Base-by-base conservation (phyloP, 2,888 invertebrate genomes). In the Lithophane socia region DNA sequence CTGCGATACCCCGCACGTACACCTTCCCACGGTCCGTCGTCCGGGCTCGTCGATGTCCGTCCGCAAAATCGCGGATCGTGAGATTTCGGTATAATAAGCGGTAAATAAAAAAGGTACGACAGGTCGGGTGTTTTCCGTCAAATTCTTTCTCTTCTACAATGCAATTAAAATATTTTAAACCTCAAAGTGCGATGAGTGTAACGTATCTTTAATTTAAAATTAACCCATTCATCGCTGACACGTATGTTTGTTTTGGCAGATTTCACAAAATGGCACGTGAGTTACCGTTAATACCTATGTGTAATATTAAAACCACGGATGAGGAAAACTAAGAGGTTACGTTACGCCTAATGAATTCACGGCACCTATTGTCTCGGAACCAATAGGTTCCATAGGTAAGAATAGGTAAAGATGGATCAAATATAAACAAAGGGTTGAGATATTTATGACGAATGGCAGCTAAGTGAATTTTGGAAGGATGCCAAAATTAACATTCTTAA, bases 221-320 rank as follows among this genome's bases (percentile, higher is more conserved):
- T 29, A 81, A 61, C 49, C 66, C 72, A 80, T 80, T 78, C 60
- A 78, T n/a, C 9, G 49, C 65, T 61, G 66, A 80, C 71, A 72
- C 49, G 66, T 37, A 52, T 66, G 49, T 83, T 80, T 60, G 58
- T 83, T 83, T 80, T 80, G 80, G 80, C 80, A 83, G 65, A 72
- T 37, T 78, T 66, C 78, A 60, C 78, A 21, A 71, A 83, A 56
- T 52, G 37, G 60, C 80, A 80, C 80, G 83, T 80, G 80, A 83
- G 37, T 44, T 44, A 9, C 44, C 29, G 60, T n/a, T 52, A 56
- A 56, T 69, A 79, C 13, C 3, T 29, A 56, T 24, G 54, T 49
- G 42, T 56, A 24, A 54, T 66, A 77, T n/a, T 21, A 71, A 52
- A 70, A 56, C 49, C 37, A 61, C 54, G 42, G 13, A 44, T 47